Conservation (phyloP, 2,888 invertebrate species). For the Camponotus fellah region DNA sequence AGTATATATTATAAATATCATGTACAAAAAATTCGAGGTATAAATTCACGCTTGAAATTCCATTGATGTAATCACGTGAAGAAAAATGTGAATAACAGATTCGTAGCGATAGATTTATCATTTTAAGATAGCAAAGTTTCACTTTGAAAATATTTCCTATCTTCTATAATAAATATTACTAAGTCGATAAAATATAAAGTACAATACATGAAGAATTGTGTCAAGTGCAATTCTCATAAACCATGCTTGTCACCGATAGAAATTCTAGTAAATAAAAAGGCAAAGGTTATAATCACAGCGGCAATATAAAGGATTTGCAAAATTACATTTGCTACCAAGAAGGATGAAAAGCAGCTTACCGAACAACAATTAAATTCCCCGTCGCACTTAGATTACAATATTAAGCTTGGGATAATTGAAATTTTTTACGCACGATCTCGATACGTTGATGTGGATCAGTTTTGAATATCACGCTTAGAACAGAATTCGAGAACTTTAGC, state of each 20-base stretch:
- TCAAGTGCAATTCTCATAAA: conserved; percentile 29
- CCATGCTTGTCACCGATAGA: conserved; percentile 26
- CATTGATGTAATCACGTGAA: background rate
- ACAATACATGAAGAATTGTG: conserved; percentile 22
- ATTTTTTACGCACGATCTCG: conserved; percentile 12
- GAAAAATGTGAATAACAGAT: background rate
- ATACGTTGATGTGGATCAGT: conserved; percentile 5
- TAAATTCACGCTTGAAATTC: background rate
- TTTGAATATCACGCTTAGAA: background rate
- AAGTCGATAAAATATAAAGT: conserved; percentile 5
- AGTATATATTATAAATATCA: background rate
- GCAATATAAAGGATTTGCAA: conserved; percentile 46
- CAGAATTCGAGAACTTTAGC: background rate
- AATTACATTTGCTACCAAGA: conserved; percentile 53
- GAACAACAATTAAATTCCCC: conserved; percentile 46
- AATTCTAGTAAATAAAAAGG: conserved; percentile 38
- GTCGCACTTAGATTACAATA: conserved; percentile 35
- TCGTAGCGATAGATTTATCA: too few relatives aligned
- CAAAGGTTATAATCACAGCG: conserved; percentile 20
- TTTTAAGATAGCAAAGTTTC: conserved; percentile 15
- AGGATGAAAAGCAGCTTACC: conserved; percentile 48
- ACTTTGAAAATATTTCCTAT: conserved; percentile 36
- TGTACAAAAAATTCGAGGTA: background rate
- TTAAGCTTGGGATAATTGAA: conserved; percentile 25
- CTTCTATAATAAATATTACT: conserved; percentile 18